Percentiles rank a stretch among this genome's conserved stretches.
phyloP scores from a whole-genome alignment of 2,888 invertebrate genomes.

The Sphecodes monilicornis region DNA sequence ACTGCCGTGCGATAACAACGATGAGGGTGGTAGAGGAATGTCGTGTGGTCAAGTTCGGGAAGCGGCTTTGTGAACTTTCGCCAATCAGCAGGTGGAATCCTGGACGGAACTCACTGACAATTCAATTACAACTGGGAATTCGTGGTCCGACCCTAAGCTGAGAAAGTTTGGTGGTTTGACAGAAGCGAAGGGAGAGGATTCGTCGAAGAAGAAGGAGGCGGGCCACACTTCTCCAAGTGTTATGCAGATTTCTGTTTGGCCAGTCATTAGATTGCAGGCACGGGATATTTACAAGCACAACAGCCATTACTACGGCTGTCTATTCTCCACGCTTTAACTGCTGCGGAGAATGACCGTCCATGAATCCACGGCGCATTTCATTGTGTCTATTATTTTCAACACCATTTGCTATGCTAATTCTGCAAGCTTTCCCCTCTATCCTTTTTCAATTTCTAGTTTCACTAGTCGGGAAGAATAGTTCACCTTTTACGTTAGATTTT shows the following conservation, averaged over 20 bases:
- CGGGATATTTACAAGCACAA: slow-evolving; percentile 81
- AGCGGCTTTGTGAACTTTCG: slow-evolving; percentile 73
- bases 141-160: slow-evolving; percentile 74
- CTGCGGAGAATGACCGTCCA: slow-evolving; percentile 29
- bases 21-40: slow-evolving; percentile 34
- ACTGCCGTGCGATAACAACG: slow-evolving; percentile 58
- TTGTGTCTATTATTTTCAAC: slow-evolving; percentile 51
- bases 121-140: slow-evolving; percentile 82
- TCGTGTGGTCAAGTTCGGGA: slow-evolving; percentile 65
- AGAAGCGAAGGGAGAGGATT: slow-evolving; percentile 58
- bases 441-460: not conserved
- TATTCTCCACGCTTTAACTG: slow-evolving; percentile 29
- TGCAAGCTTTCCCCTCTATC: slow-evolving; percentile 25
- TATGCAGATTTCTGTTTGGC: slow-evolving; percentile 88
- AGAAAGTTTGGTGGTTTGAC: slow-evolving; percentile 77
- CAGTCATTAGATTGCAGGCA: slow-evolving; percentile 86
- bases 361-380: slow-evolving; percentile 46
- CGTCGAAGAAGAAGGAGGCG: slow-evolving; percentile 62
- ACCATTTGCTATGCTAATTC: slow-evolving; percentile 37
- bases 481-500: not conserved
- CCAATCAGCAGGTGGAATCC: slow-evolving; percentile 74
- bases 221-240: slow-evolving; percentile 74
- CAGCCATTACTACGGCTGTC: slow-evolving; percentile 67
- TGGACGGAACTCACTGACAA: slow-evolving; percentile 76
- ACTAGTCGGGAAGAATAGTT: not conserved